Evolutionary conservation across 2,797 vertebrate genomes (phyloP), one percentile per base, ranked within the genome.

Genomic region (Psittacula derbiana): DNA sequence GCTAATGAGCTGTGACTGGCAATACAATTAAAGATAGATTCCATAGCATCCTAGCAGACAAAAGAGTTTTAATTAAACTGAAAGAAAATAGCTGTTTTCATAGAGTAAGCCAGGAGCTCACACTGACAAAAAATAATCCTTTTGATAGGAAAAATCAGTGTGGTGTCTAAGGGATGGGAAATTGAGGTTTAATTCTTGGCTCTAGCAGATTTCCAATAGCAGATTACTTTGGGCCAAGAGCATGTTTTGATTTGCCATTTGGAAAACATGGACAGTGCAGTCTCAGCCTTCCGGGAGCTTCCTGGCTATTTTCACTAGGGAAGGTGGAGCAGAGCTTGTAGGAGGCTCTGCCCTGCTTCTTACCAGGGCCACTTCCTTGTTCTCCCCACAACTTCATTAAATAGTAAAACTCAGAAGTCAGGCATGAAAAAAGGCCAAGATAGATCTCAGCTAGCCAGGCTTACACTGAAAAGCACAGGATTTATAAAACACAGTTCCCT

Each of bases 51-150:
- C 87, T 94, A 74, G 73, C 89, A 88, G 58, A 65, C 57, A 69
- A 57, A 94, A 86, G 13, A 66, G n/a, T 75, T 95, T 91, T 87
- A 95, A 93, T 93, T 92, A 95, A 94, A 95, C n/a, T 38, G 82
- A 81, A 93, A 85, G 44, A 88, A 86, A 91, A 75, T 64, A 60
- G 74, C 78, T 94, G 64, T 86, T 82, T 95, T 72, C 62, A 41
- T 2, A 61, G 58, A 58, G 9, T 71, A 67, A 84, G 66, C 65
- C 66, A 86, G 65, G 4, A 93, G 70, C 31, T 31, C 31, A 69
- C 21, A 61, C 12, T 36, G 62, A 91, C 21, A 93, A 69, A 73
- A 92, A 94, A 33, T 20, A 89, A 87, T 50, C n/a, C 69, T 95
- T 87, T 92, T 38, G 65, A 72, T 30, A 83, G 66, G 47, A 89